phyloP scores from a whole-genome alignment of 2,888 invertebrate genomes.

The Habrosyne pyritoides region DNA sequence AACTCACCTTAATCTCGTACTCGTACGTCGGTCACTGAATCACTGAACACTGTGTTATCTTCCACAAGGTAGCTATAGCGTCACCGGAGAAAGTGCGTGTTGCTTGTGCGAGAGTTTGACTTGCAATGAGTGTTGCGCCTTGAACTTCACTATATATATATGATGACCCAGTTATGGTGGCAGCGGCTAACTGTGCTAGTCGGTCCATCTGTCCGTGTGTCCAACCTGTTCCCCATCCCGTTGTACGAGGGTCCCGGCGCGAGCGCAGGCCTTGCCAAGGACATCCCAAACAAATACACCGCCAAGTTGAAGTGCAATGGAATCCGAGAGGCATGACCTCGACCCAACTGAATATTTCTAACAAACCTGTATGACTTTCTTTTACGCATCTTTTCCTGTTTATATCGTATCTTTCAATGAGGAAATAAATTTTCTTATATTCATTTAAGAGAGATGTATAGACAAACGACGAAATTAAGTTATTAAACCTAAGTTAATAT shows the following conservation, averaged over 20 bases:
- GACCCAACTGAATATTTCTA: not conserved
- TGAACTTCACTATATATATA: conserved; percentile 94
- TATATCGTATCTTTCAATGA: not conserved
- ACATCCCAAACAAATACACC: conserved; percentile 19
- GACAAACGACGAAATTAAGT: no score
- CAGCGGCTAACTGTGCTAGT: conserved; percentile 77
- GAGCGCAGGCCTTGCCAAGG: conserved; percentile 51
- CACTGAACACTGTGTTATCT: conserved; percentile 70
- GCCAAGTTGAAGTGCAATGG: not conserved
- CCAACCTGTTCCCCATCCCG: conserved; percentile 70
- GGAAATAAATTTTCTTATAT: not conserved
- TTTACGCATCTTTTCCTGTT: conserved; percentile 2
- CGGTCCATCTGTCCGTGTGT: conserved; percentile 59
- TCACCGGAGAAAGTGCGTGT: conserved; percentile 80
- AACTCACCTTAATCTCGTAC: conserved; percentile 71
- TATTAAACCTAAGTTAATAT: no score
- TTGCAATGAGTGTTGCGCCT: conserved; percentile 87
- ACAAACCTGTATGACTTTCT: conserved; percentile 1
- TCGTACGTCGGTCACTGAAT: conserved; percentile 65
- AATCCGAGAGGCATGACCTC: not conserved
- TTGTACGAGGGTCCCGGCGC: conserved; percentile 58
- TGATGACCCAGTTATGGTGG: conserved; percentile 89
- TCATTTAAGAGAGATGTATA: not conserved
- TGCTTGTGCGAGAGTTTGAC: conserved; percentile 73
- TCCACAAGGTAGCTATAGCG: conserved; percentile 59